These are phyloP conservation scores for Plebejus melissa DNA, from an alignment of 2,888 invertebrate genomes.

Conservation along the genomic window DNA sequence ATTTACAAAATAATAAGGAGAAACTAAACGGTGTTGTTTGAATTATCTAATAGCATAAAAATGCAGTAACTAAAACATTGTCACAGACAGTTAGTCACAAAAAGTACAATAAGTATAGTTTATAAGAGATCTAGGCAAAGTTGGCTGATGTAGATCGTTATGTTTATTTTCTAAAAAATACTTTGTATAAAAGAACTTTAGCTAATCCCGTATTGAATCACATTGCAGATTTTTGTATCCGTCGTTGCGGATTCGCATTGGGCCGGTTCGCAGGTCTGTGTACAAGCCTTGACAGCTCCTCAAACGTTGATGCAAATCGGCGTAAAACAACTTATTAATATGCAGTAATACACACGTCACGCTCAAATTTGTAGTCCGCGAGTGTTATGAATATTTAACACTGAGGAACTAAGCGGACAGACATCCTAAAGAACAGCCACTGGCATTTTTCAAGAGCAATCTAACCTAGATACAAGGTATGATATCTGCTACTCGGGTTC, in stretches of 20 bases:
- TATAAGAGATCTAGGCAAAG: too few species aligned
- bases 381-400: slow-evolving; percentile 8
- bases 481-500: background rate
- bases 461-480: background rate
- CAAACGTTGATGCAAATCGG: background rate
- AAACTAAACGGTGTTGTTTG: too few species aligned
- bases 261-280: background rate
- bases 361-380: slow-evolving; percentile 13
- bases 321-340: slow-evolving; percentile 15
- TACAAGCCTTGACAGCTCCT: background rate
- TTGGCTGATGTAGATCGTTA: too few species aligned
- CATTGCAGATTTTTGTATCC: background rate
- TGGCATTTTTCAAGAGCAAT: background rate
- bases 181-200: too few species aligned
- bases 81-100: too few species aligned
- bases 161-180: too few species aligned
- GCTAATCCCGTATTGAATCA: too few species aligned
- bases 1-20: too few species aligned
- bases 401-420: background rate
- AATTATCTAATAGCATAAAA: too few species aligned
- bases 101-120: too few species aligned
- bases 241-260: background rate
- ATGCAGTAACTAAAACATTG: too few species aligned
- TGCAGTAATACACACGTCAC: slow-evolving; percentile 20
- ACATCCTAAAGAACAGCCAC: background rate